These are phyloP conservation scores for Rugalucina vietnamica DNA, from an alignment of 2,888 invertebrate genomes.

Conservation along the genomic window DNA sequence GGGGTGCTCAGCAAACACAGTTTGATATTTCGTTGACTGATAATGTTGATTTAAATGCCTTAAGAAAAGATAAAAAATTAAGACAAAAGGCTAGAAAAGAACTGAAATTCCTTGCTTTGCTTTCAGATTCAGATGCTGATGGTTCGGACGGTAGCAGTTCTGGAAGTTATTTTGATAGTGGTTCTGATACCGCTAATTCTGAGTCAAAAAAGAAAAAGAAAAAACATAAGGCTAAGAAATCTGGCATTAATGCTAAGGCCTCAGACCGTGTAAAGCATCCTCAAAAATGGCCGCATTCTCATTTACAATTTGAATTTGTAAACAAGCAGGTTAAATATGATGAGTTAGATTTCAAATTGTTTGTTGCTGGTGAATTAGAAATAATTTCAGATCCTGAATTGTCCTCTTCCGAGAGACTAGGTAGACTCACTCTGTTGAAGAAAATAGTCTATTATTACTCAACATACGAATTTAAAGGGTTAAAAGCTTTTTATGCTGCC, in stretches of 20 bases:
- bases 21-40: too few species aligned
- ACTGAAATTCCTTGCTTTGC: too few species aligned
- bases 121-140: too few species aligned
- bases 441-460: conserved; percentile 21
- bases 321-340: neutral
- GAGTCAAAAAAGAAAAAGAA: too few species aligned
- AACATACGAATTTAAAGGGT: neutral
- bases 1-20: too few species aligned
- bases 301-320: conserved; percentile 4
- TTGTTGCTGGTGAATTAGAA: conserved; percentile 21
- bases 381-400: neutral
- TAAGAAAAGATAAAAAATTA: too few species aligned
- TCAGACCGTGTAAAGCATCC: neutral
- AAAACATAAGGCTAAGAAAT: neutral
- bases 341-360: conserved; percentile 3
- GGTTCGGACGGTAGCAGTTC: too few species aligned
- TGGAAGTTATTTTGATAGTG: too few species aligned
- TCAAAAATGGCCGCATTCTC: neutral
- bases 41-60: too few species aligned
- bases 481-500: conserved; percentile 24
- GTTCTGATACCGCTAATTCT: too few species aligned
- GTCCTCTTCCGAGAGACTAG: neutral
- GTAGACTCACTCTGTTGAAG: neutral
- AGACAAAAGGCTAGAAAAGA: too few species aligned
- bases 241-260: neutral